These are phyloP conservation scores for Diaphora mendica DNA, from an alignment of 2,888 invertebrate genomes.

Conservation along the genomic window DNA sequence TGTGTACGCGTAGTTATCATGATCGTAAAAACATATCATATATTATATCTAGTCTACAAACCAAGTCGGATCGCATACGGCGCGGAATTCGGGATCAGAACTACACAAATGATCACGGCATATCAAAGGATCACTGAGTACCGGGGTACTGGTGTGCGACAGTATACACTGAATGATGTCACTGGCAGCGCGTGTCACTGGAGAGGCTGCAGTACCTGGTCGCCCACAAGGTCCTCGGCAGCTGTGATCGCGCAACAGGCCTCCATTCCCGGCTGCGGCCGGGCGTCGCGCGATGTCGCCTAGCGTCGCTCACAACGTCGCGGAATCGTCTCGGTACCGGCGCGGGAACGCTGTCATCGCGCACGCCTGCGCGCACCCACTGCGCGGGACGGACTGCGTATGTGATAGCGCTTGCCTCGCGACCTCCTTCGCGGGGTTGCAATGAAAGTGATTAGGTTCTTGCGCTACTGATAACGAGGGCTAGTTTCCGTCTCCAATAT, in stretches of 20 bases:
- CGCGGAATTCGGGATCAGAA: conserved; percentile 37
- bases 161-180: conserved; percentile 41
- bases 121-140: conserved; percentile 47
- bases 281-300: conserved; percentile 60
- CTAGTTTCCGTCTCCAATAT: conserved; percentile 58
- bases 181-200: conserved; percentile 43
- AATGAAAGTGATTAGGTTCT: conserved; percentile 83
- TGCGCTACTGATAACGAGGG: conserved; percentile 82
- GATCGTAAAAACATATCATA: conserved; percentile 35
- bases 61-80: conserved; percentile 57
- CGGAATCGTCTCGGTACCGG: conserved; percentile 50
- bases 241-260: conserved; percentile 80
- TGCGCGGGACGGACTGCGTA: conserved; percentile 70
- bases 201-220: conserved; percentile 74
- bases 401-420: conserved; percentile 69
- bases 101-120: conserved; percentile 46
- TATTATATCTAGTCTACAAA: conserved; percentile 51
- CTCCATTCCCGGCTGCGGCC: conserved; percentile 82
- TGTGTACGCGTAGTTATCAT: conserved; percentile 1
- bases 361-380: conserved; percentile 70
- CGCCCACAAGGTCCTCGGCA: conserved; percentile 83
- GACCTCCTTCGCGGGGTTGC: conserved; percentile 81
- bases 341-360: conserved; percentile 56
- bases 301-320: conserved; percentile 57
- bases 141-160: conserved; percentile 29